Percentiles rank a stretch among this genome's conserved stretches.
Evolutionary conservation across 2,113 vertebrate genomes (phyloP).

Genomic region (Suncus etruscus): DNA sequence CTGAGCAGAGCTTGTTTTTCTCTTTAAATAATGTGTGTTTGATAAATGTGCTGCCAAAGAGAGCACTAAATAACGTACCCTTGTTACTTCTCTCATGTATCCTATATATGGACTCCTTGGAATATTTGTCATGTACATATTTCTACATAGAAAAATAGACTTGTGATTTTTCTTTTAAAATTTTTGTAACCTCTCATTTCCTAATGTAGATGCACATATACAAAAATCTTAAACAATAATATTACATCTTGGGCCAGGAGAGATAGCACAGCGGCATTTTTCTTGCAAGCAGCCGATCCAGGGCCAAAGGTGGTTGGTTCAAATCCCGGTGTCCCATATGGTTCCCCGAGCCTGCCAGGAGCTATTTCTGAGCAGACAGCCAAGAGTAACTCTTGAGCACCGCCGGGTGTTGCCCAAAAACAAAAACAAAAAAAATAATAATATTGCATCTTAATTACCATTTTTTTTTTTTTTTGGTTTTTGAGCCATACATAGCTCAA

Average conservation of each 20-base stretch:
- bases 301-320: too few relatives aligned
- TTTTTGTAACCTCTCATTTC: neutral
- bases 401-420: too few relatives aligned
- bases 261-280: too few relatives aligned
- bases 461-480: neutral
- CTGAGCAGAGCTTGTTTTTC: neutral
- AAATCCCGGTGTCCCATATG: too few relatives aligned
- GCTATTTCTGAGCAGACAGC: too few relatives aligned
- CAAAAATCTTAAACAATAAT: neutral
- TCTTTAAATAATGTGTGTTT: neutral
- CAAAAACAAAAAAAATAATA: too few relatives aligned
- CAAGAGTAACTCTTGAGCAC: too few relatives aligned
- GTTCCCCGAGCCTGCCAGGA: too few relatives aligned
- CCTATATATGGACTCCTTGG: constrained; percentile 36
- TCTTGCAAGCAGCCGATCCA: too few relatives aligned
- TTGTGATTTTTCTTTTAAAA: neutral
- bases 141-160: neutral
- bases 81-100: neutral
- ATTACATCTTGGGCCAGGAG: neutral
- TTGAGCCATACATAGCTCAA: too few relatives aligned
- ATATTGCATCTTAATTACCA: neutral
- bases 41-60: too few relatives aligned
- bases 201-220: neutral
- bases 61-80: neutral
- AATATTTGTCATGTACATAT: constrained; percentile 33